Evolutionary conservation across 2,888 invertebrate species (phyloP).

Genomic region (Microctonus aethiopoides): DNA sequence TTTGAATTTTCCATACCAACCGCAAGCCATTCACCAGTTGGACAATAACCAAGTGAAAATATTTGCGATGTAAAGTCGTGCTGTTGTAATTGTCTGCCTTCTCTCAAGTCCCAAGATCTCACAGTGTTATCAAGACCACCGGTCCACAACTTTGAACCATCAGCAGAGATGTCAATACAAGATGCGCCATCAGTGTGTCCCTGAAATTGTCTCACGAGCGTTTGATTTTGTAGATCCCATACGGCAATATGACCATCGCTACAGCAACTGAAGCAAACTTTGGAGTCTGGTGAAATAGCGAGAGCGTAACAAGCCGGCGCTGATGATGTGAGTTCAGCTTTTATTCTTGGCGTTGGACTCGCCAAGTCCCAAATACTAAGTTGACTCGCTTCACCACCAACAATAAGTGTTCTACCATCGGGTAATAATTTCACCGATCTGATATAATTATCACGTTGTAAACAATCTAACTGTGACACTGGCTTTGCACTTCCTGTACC

Average conservation of each 20-base stretch:
- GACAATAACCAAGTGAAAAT: conserved; percentile 95
- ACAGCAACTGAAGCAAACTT: conserved; percentile 97
- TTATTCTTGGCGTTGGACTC: conserved; percentile 89
- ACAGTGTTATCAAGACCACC: conserved; percentile 96
- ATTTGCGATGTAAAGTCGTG: conserved; percentile 94
- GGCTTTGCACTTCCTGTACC: conserved; percentile 79
- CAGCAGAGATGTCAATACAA: conserved; percentile 93
- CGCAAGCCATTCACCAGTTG: conserved; percentile 94
- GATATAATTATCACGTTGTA: conserved; percentile 96
- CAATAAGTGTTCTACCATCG: conserved; percentile 92
- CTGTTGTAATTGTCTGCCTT: conserved; percentile 91
- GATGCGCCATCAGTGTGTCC: conserved; percentile 96
- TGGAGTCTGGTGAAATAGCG: conserved; percentile 94
- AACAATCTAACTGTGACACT: conserved; percentile 90
- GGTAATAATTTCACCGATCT: conserved; percentile 89
- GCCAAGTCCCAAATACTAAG: conserved; percentile 96
- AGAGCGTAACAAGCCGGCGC: conserved; percentile 98
- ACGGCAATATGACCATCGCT: conserved; percentile 96
- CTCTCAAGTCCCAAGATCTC: conserved; percentile 91
- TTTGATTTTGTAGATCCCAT: conserved; percentile 95
- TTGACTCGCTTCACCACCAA: conserved; percentile 95
- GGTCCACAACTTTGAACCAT: conserved; percentile 94
- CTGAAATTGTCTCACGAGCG: conserved; percentile 86
- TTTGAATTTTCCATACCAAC: conserved; percentile 98
- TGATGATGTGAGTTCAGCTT: conserved; percentile 91